A percentile compares a stretch with the other conserved stretches of the same genome.
These are phyloP conservation scores for Tor tambroides DNA, from an alignment of 2,113 vertebrate species.

Conservation along the genomic window DNA sequence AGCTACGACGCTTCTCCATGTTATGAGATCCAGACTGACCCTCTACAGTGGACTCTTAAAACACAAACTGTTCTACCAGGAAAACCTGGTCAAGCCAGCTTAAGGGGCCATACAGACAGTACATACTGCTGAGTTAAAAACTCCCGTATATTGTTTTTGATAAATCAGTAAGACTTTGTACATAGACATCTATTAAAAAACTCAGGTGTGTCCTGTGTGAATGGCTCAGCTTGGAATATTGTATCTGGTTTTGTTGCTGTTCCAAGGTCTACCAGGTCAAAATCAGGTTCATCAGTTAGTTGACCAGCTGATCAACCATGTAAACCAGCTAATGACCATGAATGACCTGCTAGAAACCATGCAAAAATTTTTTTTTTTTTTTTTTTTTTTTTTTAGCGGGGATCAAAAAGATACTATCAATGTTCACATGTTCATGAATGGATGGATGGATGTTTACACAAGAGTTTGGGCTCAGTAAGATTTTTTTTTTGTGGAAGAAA, in stretches of 20 bases:
- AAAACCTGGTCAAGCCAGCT: neutral
- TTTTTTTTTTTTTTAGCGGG: neutral
- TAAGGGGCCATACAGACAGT: neutral
- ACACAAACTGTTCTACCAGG: neutral
- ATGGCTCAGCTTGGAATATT: neutral
- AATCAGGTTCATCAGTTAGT: neutral
- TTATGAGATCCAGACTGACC: conserved; percentile 34
- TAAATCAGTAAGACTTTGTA: neutral
- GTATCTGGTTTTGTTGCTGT: neutral
- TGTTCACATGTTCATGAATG: neutral
- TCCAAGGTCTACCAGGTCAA: neutral
- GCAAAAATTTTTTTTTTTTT: neutral
- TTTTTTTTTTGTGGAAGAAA: neutral
- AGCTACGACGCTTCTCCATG: conserved; percentile 52
- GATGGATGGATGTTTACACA: neutral
- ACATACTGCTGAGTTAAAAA: neutral
- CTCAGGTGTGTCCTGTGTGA: neutral
- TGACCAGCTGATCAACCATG: neutral
- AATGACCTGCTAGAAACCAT: neutral
- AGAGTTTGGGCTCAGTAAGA: neutral
- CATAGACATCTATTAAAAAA: neutral
- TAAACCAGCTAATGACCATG: neutral
- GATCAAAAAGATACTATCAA: neutral
- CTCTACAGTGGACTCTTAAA: neutral
- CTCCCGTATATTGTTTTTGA: neutral